phyloP scores from a whole-genome alignment of 1,140 invertebrate species.

The Dreissena polymorpha region DNA sequence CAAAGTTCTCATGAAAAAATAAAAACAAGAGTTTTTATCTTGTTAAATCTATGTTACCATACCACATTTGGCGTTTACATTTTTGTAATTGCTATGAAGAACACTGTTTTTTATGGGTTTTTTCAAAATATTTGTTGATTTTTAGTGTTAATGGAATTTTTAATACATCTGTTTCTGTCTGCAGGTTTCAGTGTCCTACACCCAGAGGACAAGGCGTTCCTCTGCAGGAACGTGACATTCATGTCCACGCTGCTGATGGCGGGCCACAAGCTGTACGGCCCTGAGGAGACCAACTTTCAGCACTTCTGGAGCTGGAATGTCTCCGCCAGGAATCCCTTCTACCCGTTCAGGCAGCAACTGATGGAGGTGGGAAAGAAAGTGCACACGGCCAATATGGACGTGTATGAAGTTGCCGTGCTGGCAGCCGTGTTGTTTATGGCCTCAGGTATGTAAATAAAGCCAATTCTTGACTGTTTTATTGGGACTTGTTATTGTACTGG shows the following conservation, averaged over 20 bases:
- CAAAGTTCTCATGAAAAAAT: too few species aligned
- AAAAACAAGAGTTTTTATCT: too few species aligned
- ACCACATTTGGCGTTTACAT: too few species aligned
- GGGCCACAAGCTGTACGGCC: constrained; percentile 38
- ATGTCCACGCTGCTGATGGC: constrained; percentile 36
- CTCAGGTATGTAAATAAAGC: constrained; percentile 12
- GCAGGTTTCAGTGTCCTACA: constrained; percentile 41
- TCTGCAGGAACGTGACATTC: constrained; percentile 36
- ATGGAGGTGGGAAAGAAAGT: constrained; percentile 42
- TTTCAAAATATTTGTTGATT: too few species aligned
- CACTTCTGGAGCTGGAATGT: constrained; percentile 51
- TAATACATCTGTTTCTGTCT: neutral
- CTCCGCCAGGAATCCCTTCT: constrained; percentile 27
- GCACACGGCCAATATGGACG: constrained; percentile 37
- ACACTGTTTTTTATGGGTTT: too few species aligned
- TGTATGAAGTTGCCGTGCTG: constrained; percentile 33
- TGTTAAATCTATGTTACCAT: too few species aligned
- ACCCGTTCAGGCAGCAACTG: constrained; percentile 22
- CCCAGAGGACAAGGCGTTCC: constrained; percentile 46
- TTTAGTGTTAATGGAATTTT: too few species aligned
- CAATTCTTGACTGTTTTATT: too few species aligned
- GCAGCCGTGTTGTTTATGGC: constrained; percentile 32
- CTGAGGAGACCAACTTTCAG: constrained; percentile 34
- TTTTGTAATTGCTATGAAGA: too few species aligned
- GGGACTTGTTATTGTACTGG: too few species aligned